Percentiles rank a stretch among this genome's conserved stretches.
These are phyloP conservation scores for Oreochromis mossambicus DNA, from an alignment of 2,797 vertebrate species.

Conservation along the genomic window DNA sequence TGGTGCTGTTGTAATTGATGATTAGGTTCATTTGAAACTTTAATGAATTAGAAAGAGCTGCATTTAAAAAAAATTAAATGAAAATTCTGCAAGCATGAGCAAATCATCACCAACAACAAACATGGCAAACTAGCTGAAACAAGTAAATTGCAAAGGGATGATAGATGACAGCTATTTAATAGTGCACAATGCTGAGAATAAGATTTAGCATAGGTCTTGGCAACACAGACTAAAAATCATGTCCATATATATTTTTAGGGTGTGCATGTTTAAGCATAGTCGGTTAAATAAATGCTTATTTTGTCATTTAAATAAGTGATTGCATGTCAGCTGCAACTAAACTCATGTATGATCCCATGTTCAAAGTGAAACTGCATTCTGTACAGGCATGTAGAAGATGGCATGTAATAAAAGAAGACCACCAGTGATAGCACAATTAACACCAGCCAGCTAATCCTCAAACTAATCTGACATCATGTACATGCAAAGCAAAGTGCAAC, in stretches of 20 bases:
- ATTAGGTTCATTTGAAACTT: background rate
- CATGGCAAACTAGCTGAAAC: background rate
- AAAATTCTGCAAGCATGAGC: background rate
- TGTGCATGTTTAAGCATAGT: background rate
- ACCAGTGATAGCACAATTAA: no score
- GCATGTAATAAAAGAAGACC: accelerated
- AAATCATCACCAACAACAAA: background rate
- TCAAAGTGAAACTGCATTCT: background rate
- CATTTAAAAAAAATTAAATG: background rate
- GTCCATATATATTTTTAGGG: background rate
- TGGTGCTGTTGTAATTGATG: background rate
- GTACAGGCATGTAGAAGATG: background rate
- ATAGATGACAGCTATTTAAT: background rate
- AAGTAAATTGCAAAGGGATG: background rate
- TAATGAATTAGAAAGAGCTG: background rate
- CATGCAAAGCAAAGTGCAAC: accelerated
- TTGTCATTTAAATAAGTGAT: background rate
- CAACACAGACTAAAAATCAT: background rate
- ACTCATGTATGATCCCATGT: background rate
- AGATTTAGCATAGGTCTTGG: background rate
- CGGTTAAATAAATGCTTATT: background rate
- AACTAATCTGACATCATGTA: background rate
- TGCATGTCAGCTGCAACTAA: background rate
- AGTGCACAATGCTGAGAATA: background rate
- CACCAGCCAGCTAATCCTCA: background rate